These are phyloP conservation scores for Heterodera carotae DNA, from an alignment of 1,140 invertebrate species.

Conservation along the genomic window DNA sequence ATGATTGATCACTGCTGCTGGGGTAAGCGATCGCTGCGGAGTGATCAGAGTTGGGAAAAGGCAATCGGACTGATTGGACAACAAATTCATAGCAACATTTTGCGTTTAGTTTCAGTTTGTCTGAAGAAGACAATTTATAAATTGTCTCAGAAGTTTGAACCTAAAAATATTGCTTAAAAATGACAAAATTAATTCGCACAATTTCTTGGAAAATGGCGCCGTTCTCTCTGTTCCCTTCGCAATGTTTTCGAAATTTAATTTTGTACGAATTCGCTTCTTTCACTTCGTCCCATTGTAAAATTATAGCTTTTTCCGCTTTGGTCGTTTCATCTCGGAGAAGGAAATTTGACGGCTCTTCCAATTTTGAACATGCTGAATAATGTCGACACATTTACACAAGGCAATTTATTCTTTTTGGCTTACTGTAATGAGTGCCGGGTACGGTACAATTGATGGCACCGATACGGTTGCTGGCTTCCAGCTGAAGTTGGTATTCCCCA, in stretches of 20 bases:
- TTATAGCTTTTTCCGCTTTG: constrained; percentile 18
- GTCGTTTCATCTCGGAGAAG: background rate
- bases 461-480: constrained; percentile 46
- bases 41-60: constrained; percentile 38
- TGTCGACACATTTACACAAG: background rate
- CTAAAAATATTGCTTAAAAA: background rate
- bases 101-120: background rate
- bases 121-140: background rate
- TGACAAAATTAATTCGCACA: constrained; percentile 15
- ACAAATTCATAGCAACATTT: constrained; percentile 29
- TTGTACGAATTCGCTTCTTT: constrained; percentile 47
- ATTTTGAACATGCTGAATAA: constrained; percentile 37
- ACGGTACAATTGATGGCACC: constrained; percentile 46
- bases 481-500: constrained; percentile 39
- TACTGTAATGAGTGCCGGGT: constrained; percentile 39
- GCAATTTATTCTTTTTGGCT: constrained; percentile 9
- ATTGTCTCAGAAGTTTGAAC: background rate
- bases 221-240: background rate
- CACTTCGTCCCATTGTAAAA: constrained; percentile 48
- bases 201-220: constrained; percentile 35
- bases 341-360: constrained; percentile 30
- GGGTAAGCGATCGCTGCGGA: constrained; percentile 30
- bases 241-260: constrained; percentile 25
- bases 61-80: constrained; percentile 41
- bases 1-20: background rate